phyloP scores from a whole-genome alignment of 2,113 vertebrate genomes.

The human (Homo sapiens) region DNA sequence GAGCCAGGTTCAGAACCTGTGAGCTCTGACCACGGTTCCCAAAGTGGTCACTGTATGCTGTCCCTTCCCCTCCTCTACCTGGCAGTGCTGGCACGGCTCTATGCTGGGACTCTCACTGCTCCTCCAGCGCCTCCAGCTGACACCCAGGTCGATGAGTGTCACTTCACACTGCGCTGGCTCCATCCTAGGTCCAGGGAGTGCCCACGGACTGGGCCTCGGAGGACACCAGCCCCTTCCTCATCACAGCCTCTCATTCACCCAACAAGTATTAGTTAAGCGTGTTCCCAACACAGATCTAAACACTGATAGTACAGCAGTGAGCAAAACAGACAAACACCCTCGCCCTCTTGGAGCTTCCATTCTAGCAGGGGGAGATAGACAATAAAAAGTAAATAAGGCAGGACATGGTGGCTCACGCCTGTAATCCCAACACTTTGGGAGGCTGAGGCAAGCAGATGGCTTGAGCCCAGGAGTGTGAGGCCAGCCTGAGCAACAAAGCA shows the following conservation, averaged over 20 bases:
- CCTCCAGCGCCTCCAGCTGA: neutral
- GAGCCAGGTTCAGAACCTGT: neutral
- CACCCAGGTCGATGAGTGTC: accelerated
- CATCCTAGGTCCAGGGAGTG: accelerated
- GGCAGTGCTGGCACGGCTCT: neutral
- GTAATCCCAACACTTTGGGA: too few species aligned
- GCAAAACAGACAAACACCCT: neutral
- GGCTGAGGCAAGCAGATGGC: too few species aligned
- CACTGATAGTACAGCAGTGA: neutral
- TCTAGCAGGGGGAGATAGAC: neutral
- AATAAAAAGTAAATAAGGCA: neutral
- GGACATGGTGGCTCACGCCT: too few species aligned
- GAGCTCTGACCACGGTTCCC: neutral
- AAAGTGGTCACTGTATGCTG: neutral
- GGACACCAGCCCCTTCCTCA: neutral
- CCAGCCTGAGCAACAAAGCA: too few species aligned
- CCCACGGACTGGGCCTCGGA: neutral
- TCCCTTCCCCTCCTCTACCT: neutral
- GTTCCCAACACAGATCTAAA: neutral
- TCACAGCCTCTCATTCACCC: neutral
- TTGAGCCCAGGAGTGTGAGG: too few species aligned
- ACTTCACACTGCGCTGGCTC: neutral
- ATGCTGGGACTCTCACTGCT: neutral
- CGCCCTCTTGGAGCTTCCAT: neutral
- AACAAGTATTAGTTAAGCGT: accelerated